Conservation (phyloP, 2,797 vertebrate species). For the Crenichthys baileyi region DNA sequence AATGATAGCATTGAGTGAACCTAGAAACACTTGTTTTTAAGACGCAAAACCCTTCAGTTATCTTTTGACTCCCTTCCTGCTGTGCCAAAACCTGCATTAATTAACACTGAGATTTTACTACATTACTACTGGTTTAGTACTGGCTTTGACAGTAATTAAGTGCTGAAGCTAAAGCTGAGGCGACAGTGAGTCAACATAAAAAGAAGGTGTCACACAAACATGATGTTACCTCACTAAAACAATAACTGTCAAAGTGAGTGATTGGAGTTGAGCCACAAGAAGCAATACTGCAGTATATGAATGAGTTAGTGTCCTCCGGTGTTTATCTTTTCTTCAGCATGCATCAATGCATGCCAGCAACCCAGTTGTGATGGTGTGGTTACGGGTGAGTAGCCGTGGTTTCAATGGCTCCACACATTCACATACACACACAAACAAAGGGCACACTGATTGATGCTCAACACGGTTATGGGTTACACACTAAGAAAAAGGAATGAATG, state of each 20-base stretch:
- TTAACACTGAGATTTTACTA: slow-evolving; percentile 65
- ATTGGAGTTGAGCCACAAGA: slow-evolving; percentile 54
- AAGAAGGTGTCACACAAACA: slow-evolving; percentile 16
- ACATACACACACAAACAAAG: slow-evolving; percentile 38
- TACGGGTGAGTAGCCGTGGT: slow-evolving; percentile 70
- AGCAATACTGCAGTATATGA: slow-evolving; percentile 35
- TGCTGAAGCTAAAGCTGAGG: slow-evolving; percentile 24
- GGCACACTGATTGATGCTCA: slow-evolving; percentile 45
- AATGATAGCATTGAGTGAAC: slow-evolving; percentile 30
- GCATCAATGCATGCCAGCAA: slow-evolving; percentile 67
- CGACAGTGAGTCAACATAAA: slow-evolving; percentile 14
- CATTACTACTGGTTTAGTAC: slow-evolving; percentile 57
- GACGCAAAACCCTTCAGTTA: slow-evolving; percentile 21
- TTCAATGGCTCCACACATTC: slow-evolving; percentile 51
- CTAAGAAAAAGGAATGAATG: slow-evolving; percentile 40
- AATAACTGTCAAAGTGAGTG: slow-evolving; percentile 54
- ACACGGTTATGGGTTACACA: slow-evolving; percentile 43
- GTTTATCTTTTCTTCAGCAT: slow-evolving; percentile 64
- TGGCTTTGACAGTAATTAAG: slow-evolving; percentile 52
- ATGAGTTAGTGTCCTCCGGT: slow-evolving; percentile 23
- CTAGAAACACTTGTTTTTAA: not conserved
- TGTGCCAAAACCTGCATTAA: slow-evolving; percentile 58
- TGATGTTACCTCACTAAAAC: slow-evolving; percentile 51
- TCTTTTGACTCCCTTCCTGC: slow-evolving; percentile 54
- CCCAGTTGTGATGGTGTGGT: slow-evolving; percentile 61